Percentiles rank a stretch among this genome's conserved stretches.
Evolutionary conservation across 1,140 invertebrate genomes (phyloP).

Genomic region (Meloidogyne hapla): DNA sequence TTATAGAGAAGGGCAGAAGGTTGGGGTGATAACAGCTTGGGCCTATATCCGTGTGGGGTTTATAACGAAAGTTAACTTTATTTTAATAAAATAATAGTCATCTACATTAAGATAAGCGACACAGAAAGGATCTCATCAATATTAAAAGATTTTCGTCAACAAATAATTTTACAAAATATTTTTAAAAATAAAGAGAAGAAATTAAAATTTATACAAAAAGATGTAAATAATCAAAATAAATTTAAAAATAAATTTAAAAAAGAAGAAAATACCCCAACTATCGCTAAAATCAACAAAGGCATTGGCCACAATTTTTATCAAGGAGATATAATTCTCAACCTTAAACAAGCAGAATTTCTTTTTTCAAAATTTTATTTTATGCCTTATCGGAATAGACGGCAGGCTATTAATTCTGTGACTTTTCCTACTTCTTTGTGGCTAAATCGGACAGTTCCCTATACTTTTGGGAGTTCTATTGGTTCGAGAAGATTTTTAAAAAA

Average conservation of each 20-base stretch:
- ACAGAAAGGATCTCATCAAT: not conserved
- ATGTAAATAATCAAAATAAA: not conserved
- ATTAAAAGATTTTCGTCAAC: not conserved
- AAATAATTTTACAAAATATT: not conserved
- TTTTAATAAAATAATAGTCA: too few relatives aligned
- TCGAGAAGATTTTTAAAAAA: not conserved
- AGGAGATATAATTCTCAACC: not conserved
- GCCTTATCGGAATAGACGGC: not conserved
- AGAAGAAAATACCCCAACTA: not conserved
- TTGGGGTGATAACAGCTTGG: too few relatives aligned
- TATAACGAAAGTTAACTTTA: too few relatives aligned
- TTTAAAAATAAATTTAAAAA: not conserved
- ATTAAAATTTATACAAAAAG: not conserved
- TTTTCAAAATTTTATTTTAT: not conserved
- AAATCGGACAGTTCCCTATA: constrained; percentile 10
- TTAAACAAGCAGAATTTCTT: not conserved
- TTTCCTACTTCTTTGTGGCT: constrained; percentile 7
- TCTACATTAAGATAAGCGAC: too few relatives aligned
- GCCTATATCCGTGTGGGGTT: too few relatives aligned
- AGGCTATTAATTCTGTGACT: not conserved
- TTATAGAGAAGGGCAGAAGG: too few relatives aligned
- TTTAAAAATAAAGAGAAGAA: not conserved
- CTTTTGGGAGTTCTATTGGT: constrained; percentile 5
- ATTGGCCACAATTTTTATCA: not conserved
- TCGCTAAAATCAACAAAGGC: not conserved